A percentile compares a stretch with the other conserved stretches of the same genome.
Conservation (phyloP, 2,113 vertebrate genomes). For the Passer domesticus region DNA sequence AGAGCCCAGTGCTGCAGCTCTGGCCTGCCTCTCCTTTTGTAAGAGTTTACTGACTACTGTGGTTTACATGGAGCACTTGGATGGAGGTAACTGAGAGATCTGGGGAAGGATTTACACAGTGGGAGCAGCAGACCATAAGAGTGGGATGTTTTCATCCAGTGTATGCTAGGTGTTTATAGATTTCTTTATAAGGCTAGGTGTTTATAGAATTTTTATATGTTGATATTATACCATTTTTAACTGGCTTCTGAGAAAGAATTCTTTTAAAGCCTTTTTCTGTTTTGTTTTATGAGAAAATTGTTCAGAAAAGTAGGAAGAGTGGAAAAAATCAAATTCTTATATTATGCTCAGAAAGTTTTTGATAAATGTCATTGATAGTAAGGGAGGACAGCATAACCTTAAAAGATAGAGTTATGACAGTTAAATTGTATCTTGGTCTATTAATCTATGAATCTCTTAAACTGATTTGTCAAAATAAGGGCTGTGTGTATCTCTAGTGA, state of each 20-base stretch:
- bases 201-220: background rate
- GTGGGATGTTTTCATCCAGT: background rate
- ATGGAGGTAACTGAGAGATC: background rate
- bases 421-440: background rate
- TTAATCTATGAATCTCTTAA: background rate
- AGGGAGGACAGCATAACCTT: background rate
- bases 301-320: background rate
- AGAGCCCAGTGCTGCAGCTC: background rate
- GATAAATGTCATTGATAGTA: background rate
- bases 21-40: background rate
- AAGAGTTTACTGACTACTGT: background rate
- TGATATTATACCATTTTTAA: background rate
- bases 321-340: background rate
- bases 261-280: background rate
- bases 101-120: background rate
- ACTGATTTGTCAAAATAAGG: background rate
- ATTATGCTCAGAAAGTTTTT: background rate
- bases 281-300: background rate
- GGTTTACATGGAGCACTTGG: background rate
- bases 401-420: background rate
- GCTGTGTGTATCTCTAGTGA: background rate
- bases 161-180: background rate
- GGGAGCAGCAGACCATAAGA: background rate
- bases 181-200: background rate
- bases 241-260: background rate